Evolutionary conservation across 64 coral and sea anemone genomes (phyloP), one percentile per base, ranked within the genome.

Genomic region (Stylophora pistillata): DNA sequence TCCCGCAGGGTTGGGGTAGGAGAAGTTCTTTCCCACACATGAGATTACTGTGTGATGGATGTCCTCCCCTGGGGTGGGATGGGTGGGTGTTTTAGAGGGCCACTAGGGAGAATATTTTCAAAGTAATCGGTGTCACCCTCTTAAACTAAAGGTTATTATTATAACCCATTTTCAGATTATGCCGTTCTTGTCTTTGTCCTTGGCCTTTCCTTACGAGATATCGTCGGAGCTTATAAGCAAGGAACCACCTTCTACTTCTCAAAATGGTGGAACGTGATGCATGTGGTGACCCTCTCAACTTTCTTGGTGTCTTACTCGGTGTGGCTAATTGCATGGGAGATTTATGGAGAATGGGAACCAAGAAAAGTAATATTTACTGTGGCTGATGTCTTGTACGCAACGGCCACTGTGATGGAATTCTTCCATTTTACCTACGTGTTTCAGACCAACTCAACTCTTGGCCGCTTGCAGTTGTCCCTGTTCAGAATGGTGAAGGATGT

Each of bases 401-500:
- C 13, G n/a, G 69, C 21, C 37, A 41, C 14, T 25, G 23, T 57
- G 15, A 27, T 70, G 37, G 14, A 14, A 23, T 71, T 55, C 41
- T 58, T 87, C 32, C 71, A 87, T 52, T 53, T 71, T 7, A 20
- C 37, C 0, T 29, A 74, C 69, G 9, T 72, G 27, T 79, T 86
- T 32, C 74, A 89, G 53, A 77, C 81, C 12, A 89, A 88, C 59
- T 30, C 73, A 30, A 59, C 64, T 21, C 53, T 88, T 21, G 86
- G 86, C 16, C 86, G 73, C 0, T 64, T 88, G 28, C 86, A 88
- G 72, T 28, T 88, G 33, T 88, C 86, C 27, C 55, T 78, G 16
- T 62, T n/a, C n/a, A n/a, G n/a, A 37, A 89, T 89, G 87, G 29
- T 79, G 30, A 60, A 69, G 16, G 87, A 79, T 70, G 64, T 79